phyloP scores from a whole-genome alignment of 2,113 vertebrate genomes.

The Tenrec ecaudatus region DNA sequence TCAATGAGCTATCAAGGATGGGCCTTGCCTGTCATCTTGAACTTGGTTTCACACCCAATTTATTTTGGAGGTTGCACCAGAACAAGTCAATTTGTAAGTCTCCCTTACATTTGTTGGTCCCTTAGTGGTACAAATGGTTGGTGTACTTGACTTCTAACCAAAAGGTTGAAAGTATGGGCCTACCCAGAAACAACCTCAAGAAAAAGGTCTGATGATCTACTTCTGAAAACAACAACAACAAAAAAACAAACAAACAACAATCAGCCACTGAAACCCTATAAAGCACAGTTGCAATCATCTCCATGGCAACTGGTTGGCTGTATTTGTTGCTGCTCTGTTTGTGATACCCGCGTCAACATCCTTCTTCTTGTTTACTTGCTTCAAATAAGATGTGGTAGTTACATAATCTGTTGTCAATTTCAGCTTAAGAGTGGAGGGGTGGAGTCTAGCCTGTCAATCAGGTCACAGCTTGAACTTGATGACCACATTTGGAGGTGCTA shows the following conservation, averaged over 20 bases:
- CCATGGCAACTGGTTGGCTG: background rate
- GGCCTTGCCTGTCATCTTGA: conserved; percentile 25
- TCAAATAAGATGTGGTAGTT: background rate
- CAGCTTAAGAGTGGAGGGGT: too few relatives aligned
- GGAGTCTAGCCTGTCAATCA: too few relatives aligned
- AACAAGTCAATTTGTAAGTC: background rate
- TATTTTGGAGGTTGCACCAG: conserved; percentile 38
- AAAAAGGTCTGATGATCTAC: background rate
- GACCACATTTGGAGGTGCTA: too few relatives aligned
- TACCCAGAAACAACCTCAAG: background rate
- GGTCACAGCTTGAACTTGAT: too few relatives aligned
- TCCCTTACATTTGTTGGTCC: background rate
- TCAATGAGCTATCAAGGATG: background rate
- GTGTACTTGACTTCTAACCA: background rate
- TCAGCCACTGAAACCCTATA: background rate
- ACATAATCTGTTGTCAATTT: too few relatives aligned
- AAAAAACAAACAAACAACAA: too few relatives aligned
- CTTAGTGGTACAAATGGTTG: background rate
- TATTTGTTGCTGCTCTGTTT: conserved; percentile 1
- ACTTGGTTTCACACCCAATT: background rate
- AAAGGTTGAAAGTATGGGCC: background rate
- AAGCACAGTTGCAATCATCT: background rate
- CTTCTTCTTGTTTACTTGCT: conserved; percentile 53
- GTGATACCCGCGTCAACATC: background rate
- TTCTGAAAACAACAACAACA: background rate